Base-by-base conservation (phyloP, 2,113 vertebrate genomes). In the Gorilla gorilla region DNA sequence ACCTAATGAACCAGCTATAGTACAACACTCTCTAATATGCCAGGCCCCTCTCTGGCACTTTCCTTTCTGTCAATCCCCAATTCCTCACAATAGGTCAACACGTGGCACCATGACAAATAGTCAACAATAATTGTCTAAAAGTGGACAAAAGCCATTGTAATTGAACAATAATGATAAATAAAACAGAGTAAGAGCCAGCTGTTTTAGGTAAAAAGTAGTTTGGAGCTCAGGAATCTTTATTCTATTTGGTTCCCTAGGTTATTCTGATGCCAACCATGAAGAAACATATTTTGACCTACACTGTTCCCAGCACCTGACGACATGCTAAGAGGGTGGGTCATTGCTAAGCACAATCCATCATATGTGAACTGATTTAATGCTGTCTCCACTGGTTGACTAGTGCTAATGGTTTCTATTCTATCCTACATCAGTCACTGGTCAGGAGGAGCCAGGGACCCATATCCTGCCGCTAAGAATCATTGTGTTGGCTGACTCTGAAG, bases 1-100 rank as follows among this genome's bases (percentile, higher is more conserved):
- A 96, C 57, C 55, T 94, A 94, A 85, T 90, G 83, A 96, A 86
- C 43, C 72, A 82, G 88, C 57, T 85, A 68, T 6, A n/a, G 27
- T 81, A 55, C n/a, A 55, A 38, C 45, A 25, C 25, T 89, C 27
- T 90, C 35, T 48, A 70, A 68, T 84, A 70, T 35, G 43, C 40
- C 59, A 92, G 43, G 25, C 13, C n/a, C 57, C 70, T 87, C 68
- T 97, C 83, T 96, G 72, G 70, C 40, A 81, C 25, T 79, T 87
- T 80, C 40, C 40, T 82, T 82, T 93, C 82, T 61, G 52, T 57
- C 57, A 88, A 30, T 20, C 8, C n/a, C 50, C 9, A 18, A 1
- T 72, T 84, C 50, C n/a, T 90, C 66, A 86, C n/a, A 45, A 55
- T 72, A 90, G 92, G 88, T 87, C 61, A 80, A 30, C 88, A 45